Conservation (phyloP, 2,113 vertebrate genomes). For the Dendropsophus ebraccatus region DNA sequence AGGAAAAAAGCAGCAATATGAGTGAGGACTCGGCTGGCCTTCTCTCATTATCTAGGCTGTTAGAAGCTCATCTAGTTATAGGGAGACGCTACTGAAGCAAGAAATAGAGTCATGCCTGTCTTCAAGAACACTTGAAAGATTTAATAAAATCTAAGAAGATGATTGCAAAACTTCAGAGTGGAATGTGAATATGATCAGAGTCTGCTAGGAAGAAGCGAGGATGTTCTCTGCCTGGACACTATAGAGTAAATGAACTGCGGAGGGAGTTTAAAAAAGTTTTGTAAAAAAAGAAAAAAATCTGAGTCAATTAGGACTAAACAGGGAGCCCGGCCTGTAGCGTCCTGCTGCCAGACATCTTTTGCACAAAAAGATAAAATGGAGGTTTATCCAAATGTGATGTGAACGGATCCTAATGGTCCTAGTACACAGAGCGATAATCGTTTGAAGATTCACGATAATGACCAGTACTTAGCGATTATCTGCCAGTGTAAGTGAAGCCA, state of each 20-base stretch:
- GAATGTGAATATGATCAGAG: background rate
- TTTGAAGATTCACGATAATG: too few relatives aligned
- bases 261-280: too few relatives aligned
- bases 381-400: too few relatives aligned
- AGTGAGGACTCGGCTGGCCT: background rate
- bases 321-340: too few relatives aligned
- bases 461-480: too few relatives aligned
- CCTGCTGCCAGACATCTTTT: too few relatives aligned
- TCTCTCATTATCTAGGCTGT: background rate
- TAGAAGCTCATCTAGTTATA: background rate
- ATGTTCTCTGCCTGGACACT: background rate
- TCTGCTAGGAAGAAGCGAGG: background rate
- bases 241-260: background rate
- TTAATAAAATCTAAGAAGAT: background rate
- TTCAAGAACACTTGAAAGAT: slow-evolving; percentile 22
- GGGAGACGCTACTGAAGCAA: background rate
- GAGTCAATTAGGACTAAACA: too few relatives aligned
- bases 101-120: background rate
- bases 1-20: background rate
- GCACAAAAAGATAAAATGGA: too few relatives aligned
- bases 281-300: too few relatives aligned
- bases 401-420: too few relatives aligned
- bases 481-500: too few relatives aligned
- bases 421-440: too few relatives aligned
- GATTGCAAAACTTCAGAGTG: background rate